These are phyloP conservation scores for Haliaeetus leucogaster DNA, from an alignment of 2,113 vertebrate species.

Conservation along the genomic window DNA sequence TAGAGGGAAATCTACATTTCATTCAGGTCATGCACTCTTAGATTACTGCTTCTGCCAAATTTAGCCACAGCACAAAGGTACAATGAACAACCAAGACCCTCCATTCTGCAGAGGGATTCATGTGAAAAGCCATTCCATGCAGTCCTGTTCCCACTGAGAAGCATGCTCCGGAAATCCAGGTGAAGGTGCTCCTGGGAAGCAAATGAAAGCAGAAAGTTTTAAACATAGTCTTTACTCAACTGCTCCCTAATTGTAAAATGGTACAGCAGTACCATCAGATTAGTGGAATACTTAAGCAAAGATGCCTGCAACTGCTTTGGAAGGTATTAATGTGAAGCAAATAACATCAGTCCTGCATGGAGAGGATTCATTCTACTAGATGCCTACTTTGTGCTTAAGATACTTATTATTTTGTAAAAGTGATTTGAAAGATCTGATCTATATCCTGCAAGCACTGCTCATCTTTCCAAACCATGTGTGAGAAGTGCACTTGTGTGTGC, in stretches of 20 bases:
- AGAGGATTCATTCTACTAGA: background rate
- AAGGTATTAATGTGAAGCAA: background rate
- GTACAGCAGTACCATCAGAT: background rate
- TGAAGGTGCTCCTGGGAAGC: background rate
- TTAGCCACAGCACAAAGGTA: background rate
- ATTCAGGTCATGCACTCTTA: background rate
- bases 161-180: background rate
- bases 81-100: background rate
- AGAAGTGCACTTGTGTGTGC: too few relatives aligned
- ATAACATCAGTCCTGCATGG: background rate
- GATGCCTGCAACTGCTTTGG: background rate
- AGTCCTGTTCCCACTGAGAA: background rate
- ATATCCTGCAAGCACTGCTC: background rate
- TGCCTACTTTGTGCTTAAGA: background rate
- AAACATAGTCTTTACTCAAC: background rate
- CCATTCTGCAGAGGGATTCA: background rate
- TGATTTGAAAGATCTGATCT: background rate
- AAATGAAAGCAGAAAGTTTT: background rate
- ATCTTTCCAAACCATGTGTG: background rate
- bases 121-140: background rate
- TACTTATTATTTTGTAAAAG: background rate
- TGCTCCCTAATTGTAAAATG: background rate
- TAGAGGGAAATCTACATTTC: background rate
- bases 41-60: background rate
- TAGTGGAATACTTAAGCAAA: background rate